These are phyloP conservation scores for Heptranchias perlo DNA, from an alignment of 2,113 vertebrate species.

Conservation along the genomic window DNA sequence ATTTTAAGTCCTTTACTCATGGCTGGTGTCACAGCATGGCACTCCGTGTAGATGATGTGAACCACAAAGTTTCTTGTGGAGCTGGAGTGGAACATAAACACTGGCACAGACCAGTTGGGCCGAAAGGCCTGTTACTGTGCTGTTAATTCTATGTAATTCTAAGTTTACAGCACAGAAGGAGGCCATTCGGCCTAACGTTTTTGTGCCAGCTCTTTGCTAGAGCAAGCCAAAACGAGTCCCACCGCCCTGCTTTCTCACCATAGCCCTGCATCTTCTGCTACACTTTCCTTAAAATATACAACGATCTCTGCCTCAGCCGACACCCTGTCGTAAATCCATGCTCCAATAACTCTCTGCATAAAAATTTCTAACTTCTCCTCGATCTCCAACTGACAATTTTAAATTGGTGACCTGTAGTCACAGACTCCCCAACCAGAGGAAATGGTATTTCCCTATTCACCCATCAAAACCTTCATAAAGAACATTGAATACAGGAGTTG, in stretches of 20 bases:
- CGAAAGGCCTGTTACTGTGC: too few relatives aligned
- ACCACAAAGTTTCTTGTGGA: too few relatives aligned
- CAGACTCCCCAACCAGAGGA: too few relatives aligned
- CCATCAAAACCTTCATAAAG: too few relatives aligned
- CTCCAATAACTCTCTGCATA: not conserved
- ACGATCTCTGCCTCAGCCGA: not conserved
- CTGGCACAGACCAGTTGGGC: too few relatives aligned
- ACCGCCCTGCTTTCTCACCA: not conserved
- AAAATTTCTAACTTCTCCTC: not conserved
- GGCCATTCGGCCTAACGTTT: not conserved
- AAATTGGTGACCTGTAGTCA: not conserved
- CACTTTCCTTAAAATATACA: not conserved
- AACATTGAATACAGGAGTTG: too few relatives aligned
- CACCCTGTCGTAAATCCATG: not conserved
- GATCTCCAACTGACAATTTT: not conserved
- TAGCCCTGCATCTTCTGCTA: not conserved
- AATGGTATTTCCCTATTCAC: too few relatives aligned
- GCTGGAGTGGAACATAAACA: too few relatives aligned
- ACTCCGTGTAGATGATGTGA: not conserved
- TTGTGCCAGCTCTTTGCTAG: not conserved
- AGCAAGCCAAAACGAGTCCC: not conserved
- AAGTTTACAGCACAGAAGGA: not conserved
- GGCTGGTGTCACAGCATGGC: not conserved
- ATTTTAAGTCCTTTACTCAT: not conserved
- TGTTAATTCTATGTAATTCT: too few relatives aligned